These are phyloP conservation scores for Tympanoctomys barrerae DNA, from an alignment of 2,797 vertebrate species.

Conservation along the genomic window DNA sequence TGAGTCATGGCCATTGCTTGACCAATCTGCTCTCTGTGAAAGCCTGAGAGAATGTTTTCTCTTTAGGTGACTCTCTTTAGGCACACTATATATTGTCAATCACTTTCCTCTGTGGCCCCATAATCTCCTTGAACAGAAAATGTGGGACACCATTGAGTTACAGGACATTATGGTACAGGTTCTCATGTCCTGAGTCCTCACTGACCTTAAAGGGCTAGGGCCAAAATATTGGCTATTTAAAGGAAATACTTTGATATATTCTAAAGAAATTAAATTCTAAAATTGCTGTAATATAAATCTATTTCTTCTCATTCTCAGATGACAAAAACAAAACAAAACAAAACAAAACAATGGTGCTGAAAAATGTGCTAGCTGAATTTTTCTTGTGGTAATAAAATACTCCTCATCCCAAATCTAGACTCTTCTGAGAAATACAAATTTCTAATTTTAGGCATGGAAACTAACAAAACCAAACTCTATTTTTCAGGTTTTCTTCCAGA, in stretches of 20 bases:
- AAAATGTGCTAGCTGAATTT: not conserved
- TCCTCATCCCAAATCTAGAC: not conserved
- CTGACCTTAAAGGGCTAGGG: too few species aligned
- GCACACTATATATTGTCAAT: too few species aligned
- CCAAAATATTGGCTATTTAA: not conserved
- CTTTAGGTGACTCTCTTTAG: too few species aligned
- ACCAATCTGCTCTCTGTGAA: too few species aligned
- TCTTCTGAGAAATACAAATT: conserved; percentile 47
- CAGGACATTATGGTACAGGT: too few species aligned
- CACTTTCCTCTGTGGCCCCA: too few species aligned
- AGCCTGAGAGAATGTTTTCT: too few species aligned
- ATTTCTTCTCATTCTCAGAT: conserved; percentile 34
- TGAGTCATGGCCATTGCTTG: too few species aligned
- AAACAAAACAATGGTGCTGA: not conserved
- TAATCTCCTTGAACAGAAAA: too few species aligned
- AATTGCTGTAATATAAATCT: conserved; percentile 43
- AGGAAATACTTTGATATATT: not conserved
- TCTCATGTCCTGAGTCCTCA: too few species aligned
- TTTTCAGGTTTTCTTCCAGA: conserved; percentile 43
- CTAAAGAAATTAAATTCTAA: too few species aligned
- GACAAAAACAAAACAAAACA: not conserved
- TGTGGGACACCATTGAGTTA: too few species aligned
- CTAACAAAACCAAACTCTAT: conserved; percentile 23
- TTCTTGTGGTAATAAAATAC: not conserved
- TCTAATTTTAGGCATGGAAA: not conserved